A percentile compares a stretch with the other conserved stretches of the same genome.
These are phyloP conservation scores for Pygmarrhopalites habei DNA, from an alignment of 1,140 invertebrate genomes.

Conservation along the genomic window DNA sequence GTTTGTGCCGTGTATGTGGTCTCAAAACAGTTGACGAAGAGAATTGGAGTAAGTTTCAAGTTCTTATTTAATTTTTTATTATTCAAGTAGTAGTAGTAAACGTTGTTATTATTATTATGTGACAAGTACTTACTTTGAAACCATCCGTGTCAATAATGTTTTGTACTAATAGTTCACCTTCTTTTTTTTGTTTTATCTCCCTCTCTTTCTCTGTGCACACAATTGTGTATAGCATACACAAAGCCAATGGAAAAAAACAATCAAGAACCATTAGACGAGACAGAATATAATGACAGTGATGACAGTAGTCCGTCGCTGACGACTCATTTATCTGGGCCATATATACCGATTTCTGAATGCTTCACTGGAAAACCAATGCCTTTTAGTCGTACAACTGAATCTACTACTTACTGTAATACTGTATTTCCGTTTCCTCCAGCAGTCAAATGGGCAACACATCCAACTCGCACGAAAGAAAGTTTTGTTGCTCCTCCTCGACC, in stretches of 20 bases:
- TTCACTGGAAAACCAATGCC: conserved; percentile 65
- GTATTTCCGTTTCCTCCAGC: conserved; percentile 36
- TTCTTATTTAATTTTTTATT: not conserved
- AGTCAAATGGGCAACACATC: conserved; percentile 35
- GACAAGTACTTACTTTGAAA: too few species aligned
- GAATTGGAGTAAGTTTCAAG: not conserved
- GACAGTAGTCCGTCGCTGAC: conserved; percentile 45
- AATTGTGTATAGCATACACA: conserved; percentile 53
- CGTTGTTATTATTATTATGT: too few species aligned
- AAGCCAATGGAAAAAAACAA: conserved; percentile 31
- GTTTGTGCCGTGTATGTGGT: conserved; percentile 63
- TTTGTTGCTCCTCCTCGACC: conserved; percentile 57
- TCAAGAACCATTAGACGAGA: conserved; percentile 18
- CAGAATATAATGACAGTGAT: conserved; percentile 33
- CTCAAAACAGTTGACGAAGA: conserved; percentile 33
- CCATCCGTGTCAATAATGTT: too few species aligned
- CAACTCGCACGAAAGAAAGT: conserved; percentile 24
- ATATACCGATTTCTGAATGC: conserved; percentile 66
- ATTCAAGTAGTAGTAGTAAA: too few species aligned
- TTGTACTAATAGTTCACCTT: too few species aligned
- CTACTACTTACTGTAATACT: conserved; percentile 28
- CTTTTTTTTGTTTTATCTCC: too few species aligned
- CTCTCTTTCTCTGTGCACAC: too few species aligned
- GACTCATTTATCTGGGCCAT: conserved; percentile 43
- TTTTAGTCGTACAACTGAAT: conserved; percentile 31